phyloP scores from a whole-genome alignment of 92 coral and sea anemone species.

The Paragorgia papillata region DNA sequence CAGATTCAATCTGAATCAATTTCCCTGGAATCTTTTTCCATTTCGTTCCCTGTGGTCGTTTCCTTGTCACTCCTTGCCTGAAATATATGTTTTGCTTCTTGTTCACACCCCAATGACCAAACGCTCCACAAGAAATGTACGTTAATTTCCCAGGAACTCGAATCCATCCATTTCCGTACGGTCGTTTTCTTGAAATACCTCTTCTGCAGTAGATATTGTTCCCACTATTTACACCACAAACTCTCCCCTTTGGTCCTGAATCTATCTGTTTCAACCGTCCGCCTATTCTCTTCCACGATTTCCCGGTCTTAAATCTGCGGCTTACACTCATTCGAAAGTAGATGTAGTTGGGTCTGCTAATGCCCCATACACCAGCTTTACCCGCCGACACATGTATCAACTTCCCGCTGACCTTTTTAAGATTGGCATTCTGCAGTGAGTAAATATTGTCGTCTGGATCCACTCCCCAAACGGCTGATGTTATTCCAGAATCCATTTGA shows the following conservation, averaged over 20 bases:
- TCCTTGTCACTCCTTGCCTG: constrained; percentile 4
- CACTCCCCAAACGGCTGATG: too few relatives aligned
- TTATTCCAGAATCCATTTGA: too few relatives aligned
- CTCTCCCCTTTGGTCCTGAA: constrained; percentile 46
- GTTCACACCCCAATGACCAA: constrained; percentile 34
- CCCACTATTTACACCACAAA: constrained; percentile 48
- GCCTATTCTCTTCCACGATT: too few relatives aligned
- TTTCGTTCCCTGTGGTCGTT: constrained; percentile 7
- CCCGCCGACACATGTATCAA: too few relatives aligned
- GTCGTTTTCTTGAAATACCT: constrained; percentile 1
- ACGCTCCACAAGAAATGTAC: constrained; percentile 31
- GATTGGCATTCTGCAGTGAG: too few relatives aligned
- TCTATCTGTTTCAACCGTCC: constrained; percentile 51
- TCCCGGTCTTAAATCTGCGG: too few relatives aligned
- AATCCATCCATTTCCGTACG: neutral
- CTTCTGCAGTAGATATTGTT: constrained; percentile 35
- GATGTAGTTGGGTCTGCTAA: too few relatives aligned
- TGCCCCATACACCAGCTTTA: too few relatives aligned
- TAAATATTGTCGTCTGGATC: too few relatives aligned
- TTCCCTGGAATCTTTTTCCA: neutral
- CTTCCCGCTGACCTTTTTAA: too few relatives aligned
- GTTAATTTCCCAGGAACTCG: neutral
- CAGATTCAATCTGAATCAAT: constrained; percentile 47
- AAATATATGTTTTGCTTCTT: neutral
- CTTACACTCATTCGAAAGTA: too few relatives aligned